Percentiles rank a stretch among this genome's conserved stretches.
Conservation (phyloP, 2,113 vertebrate species). For the Chitala chitala region DNA sequence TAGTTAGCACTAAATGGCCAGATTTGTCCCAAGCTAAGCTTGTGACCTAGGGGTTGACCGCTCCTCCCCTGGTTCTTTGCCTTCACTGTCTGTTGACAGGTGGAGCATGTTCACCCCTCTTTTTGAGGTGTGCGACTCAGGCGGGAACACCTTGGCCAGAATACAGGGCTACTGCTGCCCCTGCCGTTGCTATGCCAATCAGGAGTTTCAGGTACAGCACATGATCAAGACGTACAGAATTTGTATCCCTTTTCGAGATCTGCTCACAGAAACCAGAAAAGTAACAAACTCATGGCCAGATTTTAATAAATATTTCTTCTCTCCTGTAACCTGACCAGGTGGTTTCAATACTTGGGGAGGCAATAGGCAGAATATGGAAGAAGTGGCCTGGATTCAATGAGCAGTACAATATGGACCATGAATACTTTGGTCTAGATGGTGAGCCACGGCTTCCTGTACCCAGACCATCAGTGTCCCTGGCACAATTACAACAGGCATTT, state of each 20-base stretch:
- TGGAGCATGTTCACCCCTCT: conserved; percentile 64
- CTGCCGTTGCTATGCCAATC: conserved; percentile 55
- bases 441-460: conserved; percentile 31
- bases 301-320: neutral
- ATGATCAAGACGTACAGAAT: neutral
- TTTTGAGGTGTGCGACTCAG: conserved; percentile 44
- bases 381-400: conserved; percentile 68
- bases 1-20: too few relatives aligned
- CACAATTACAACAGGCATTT: neutral
- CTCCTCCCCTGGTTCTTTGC: neutral
- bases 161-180: conserved; percentile 64
- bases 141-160: conserved; percentile 23
- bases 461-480: too few relatives aligned
- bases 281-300: neutral
- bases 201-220: conserved; percentile 59
- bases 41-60: too few relatives aligned
- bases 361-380: conserved; percentile 57
- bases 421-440: conserved; percentile 71
- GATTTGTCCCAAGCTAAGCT: too few relatives aligned
- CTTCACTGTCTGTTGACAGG: conserved; percentile 39
- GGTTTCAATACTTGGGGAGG: conserved; percentile 51
- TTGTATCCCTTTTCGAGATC: neutral
- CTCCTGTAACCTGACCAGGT: conserved; percentile 42
- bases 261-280: neutral
- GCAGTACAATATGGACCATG: conserved; percentile 68